Percentiles rank a stretch among this genome's conserved stretches.
phyloP scores from a whole-genome alignment of 2,113 vertebrate genomes.

The Rana temporaria region DNA sequence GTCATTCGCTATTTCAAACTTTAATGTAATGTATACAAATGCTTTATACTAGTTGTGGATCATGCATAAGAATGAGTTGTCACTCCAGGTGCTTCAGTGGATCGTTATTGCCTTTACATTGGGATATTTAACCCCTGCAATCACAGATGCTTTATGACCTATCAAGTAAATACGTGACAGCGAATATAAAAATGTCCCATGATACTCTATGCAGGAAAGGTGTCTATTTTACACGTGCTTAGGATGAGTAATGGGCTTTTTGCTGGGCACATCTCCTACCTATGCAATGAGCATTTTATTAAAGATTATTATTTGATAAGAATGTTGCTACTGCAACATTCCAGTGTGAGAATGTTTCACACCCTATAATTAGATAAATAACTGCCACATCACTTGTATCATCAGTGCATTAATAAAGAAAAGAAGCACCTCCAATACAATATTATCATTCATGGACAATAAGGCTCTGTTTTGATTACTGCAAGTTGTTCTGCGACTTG shows the following conservation, averaged over 20 bases:
- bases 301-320: constrained; percentile 11
- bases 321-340: constrained; percentile 46
- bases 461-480: no score
- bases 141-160: neutral
- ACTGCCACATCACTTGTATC: constrained; percentile 14
- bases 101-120: no score
- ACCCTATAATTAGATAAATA: constrained; percentile 47
- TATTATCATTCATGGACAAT: no score
- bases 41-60: no score
- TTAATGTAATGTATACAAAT: no score
- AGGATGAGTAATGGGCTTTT: neutral
- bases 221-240: constrained; percentile 21
- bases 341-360: constrained; percentile 29
- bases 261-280: constrained; percentile 5
- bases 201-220: neutral
- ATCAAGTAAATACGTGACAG: neutral
- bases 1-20: no score
- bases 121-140: neutral
- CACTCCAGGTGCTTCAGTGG: no score
- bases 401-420: neutral
- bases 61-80: no score
- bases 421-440: neutral
- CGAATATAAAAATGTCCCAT: neutral
- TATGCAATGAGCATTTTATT: neutral
- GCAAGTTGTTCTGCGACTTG: no score